Conservation (phyloP, 2,113 vertebrate genomes). For the Rousettus leschenaultii region DNA sequence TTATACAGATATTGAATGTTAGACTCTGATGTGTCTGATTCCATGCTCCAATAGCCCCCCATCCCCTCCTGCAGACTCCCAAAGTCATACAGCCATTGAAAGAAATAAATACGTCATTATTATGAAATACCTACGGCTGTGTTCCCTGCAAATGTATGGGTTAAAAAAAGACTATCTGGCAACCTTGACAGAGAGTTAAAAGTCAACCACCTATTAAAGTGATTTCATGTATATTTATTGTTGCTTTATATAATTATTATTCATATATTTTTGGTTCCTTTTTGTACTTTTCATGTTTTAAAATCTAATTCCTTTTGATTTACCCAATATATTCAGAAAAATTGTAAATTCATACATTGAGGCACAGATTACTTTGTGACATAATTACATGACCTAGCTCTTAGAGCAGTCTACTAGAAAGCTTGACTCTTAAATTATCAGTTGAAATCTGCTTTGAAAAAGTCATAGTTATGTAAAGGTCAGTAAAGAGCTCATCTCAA, state of each 20-base stretch:
- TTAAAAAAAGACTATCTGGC: background rate
- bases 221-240: background rate
- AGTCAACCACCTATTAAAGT: background rate
- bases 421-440: background rate
- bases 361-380: background rate
- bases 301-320: background rate
- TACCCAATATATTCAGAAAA: background rate
- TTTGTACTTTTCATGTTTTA: background rate
- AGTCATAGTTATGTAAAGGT: background rate
- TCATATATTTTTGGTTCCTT: background rate
- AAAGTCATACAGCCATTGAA: background rate
- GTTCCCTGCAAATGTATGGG: background rate
- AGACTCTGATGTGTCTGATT: background rate
- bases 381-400: background rate
- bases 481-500: conserved; percentile 28
- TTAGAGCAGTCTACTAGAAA: background rate
- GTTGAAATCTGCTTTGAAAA: conserved; percentile 20
- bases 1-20: background rate
- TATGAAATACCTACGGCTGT: background rate
- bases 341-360: background rate
- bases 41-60: background rate
- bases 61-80: background rate
- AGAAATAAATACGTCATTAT: background rate
- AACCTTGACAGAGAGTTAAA: background rate
- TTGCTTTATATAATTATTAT: background rate